Percentiles rank a stretch among this genome's conserved stretches.
Evolutionary conservation across 2,888 invertebrate species (phyloP).

Genomic region (Anorthoa munda): DNA sequence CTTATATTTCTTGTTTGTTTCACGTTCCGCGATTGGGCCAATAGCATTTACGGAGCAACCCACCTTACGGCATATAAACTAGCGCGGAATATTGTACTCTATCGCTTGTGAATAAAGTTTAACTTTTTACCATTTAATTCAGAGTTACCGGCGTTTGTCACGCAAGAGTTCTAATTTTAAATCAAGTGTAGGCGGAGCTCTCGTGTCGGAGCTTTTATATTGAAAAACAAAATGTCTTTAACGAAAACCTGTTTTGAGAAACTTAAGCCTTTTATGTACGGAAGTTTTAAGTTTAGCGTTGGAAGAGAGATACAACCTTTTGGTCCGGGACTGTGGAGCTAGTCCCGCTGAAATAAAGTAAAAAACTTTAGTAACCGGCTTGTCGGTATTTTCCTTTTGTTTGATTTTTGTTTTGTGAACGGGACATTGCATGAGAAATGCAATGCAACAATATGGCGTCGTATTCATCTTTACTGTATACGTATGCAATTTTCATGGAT

Average conservation of each 20-base stretch:
- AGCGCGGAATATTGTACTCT: slow-evolving; percentile 88
- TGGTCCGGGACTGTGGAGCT: slow-evolving; percentile 72
- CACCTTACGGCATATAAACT: slow-evolving; percentile 89
- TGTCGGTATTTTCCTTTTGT: slow-evolving; percentile 89
- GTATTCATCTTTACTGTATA: slow-evolving; percentile 75
- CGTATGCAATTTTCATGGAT: slow-evolving; percentile 77
- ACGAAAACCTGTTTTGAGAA: slow-evolving; percentile 89
- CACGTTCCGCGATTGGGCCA: slow-evolving; percentile 89
- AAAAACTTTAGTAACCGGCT: slow-evolving; percentile 90
- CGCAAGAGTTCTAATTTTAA: slow-evolving; percentile 91
- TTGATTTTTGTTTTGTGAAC: slow-evolving; percentile 89
- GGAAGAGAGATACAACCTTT: slow-evolving; percentile 85
- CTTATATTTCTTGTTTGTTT: slow-evolving; percentile 89
- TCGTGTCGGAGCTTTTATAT: slow-evolving; percentile 88
- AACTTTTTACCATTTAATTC: slow-evolving; percentile 89
- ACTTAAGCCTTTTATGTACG: slow-evolving; percentile 90
- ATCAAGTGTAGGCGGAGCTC: slow-evolving; percentile 91
- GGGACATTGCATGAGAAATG: slow-evolving; percentile 90
- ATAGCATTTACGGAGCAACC: slow-evolving; percentile 90
- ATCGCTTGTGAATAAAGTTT: slow-evolving; percentile 88
- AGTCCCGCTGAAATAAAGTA: slow-evolving; percentile 87
- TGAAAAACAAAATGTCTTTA: slow-evolving; percentile 90
- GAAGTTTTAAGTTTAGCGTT: slow-evolving; percentile 85
- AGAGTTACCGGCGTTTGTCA: slow-evolving; percentile 90
- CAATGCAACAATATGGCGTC: slow-evolving; percentile 89